A percentile compares a stretch with the other conserved stretches of the same genome.
These are phyloP conservation scores for Aporophyla lueneburgensis DNA, from an alignment of 2,888 invertebrate species.

Conservation along the genomic window DNA sequence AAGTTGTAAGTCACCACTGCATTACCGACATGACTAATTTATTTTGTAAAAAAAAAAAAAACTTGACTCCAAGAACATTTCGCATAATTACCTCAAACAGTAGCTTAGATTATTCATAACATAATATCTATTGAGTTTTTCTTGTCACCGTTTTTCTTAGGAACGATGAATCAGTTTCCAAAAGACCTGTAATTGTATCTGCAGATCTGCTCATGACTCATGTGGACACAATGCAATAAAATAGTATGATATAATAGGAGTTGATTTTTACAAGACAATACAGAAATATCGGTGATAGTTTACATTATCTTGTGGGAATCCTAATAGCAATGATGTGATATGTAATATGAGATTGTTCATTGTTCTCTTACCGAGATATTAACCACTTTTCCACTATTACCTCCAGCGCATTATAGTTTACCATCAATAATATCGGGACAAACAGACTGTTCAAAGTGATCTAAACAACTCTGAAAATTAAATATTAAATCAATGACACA, in stretches of 20 bases:
- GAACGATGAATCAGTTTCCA: constrained; percentile 46
- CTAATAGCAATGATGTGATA: background rate
- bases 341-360: background rate
- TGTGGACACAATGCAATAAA: background rate
- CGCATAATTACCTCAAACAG: background rate
- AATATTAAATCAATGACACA: no score
- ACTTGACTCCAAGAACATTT: background rate
- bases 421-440: no score
- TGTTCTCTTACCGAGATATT: background rate
- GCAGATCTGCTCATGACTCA: constrained; percentile 55
- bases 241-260: background rate
- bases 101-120: constrained; percentile 18
- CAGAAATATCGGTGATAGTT: background rate
- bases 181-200: constrained; percentile 21
- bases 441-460: no score
- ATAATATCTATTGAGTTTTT: constrained; percentile 5
- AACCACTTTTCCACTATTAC: background rate
- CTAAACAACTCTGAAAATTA: no score
- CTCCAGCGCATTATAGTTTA: background rate
- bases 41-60: background rate
- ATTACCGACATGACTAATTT: background rate
- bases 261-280: background rate
- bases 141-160: constrained; percentile 33
- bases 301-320: background rate
- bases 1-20: no score